phyloP scores from a whole-genome alignment of 2,888 invertebrate species.

The Cerastis rubricosa region DNA sequence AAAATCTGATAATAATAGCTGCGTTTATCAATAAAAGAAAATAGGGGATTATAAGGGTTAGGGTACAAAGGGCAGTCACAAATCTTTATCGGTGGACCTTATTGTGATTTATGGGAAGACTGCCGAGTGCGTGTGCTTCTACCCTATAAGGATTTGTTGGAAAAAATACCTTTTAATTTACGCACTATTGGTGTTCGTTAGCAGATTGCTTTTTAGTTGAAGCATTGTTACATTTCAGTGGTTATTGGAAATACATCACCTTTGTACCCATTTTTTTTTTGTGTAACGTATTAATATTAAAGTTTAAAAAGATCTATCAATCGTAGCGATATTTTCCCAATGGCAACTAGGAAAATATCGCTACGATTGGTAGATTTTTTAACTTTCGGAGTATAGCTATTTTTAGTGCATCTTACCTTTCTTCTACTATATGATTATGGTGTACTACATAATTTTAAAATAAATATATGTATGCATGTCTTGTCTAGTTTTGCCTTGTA shows the following conservation, averaged over 20 bases:
- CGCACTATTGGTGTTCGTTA: constrained; percentile 19
- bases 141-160: constrained; percentile 54
- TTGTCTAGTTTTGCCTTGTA: too few species aligned
- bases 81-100: constrained; percentile 76
- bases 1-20: constrained; percentile 66
- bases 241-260: neutral
- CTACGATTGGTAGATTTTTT: too few species aligned
- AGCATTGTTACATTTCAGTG: neutral
- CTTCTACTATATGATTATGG: too few species aligned
- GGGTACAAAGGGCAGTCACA: constrained; percentile 71
- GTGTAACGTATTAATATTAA: too few species aligned
- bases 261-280: too few species aligned
- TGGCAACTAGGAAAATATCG: too few species aligned
- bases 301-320: too few species aligned
- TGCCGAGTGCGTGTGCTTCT: constrained; percentile 51
- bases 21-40: constrained; percentile 76
- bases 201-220: neutral
- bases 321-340: too few species aligned
- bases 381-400: too few species aligned
- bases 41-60: constrained; percentile 72
- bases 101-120: constrained; percentile 65
- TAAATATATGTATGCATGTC: too few species aligned
- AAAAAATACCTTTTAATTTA: constrained; percentile 60
- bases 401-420: too few species aligned
- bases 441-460: too few species aligned